phyloP scores from a whole-genome alignment of 2,888 invertebrate species.

The Pogonocherus hispidulus region DNA sequence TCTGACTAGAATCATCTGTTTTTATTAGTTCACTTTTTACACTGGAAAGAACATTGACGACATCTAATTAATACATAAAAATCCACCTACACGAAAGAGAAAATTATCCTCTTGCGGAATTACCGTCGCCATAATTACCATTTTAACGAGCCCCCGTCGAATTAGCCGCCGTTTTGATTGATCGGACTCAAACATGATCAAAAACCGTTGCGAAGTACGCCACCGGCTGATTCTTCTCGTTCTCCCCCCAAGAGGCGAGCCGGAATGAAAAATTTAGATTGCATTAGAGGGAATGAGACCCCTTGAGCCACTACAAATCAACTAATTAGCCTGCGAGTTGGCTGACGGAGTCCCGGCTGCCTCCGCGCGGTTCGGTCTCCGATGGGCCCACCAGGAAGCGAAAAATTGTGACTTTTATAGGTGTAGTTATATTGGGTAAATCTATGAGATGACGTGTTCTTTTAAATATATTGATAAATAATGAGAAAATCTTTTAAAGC shows the following conservation, averaged over 20 bases:
- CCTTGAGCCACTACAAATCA: slow-evolving; percentile 71
- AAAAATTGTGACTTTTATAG: neutral
- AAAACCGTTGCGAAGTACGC: slow-evolving; percentile 45
- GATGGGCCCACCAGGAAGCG: slow-evolving; percentile 41
- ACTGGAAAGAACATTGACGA: too few relatives aligned
- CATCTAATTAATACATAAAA: neutral
- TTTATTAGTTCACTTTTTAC: too few relatives aligned
- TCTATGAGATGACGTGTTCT: too few relatives aligned
- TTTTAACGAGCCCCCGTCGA: slow-evolving; percentile 20
- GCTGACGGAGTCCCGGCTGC: slow-evolving; percentile 56
- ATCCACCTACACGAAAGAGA: neutral
- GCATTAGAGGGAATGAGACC: slow-evolving; percentile 69
- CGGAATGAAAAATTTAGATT: slow-evolving; percentile 71
- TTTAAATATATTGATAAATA: too few relatives aligned
- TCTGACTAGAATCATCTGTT: too few relatives aligned
- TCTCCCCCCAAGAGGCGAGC: slow-evolving; percentile 57
- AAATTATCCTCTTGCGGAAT: neutral
- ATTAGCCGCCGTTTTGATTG: slow-evolving; percentile 46
- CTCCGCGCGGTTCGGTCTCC: slow-evolving; percentile 48
- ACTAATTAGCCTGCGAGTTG: slow-evolving; percentile 69
- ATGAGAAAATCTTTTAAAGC: too few relatives aligned
- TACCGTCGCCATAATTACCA: slow-evolving; percentile 4
- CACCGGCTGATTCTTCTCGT: slow-evolving; percentile 60
- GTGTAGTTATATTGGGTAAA: too few relatives aligned
- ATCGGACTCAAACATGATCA: slow-evolving; percentile 49